Percentiles rank a stretch among this genome's conserved stretches.
These are phyloP conservation scores for Ectropis crepuscularia DNA, from an alignment of 2,888 invertebrate species.

Conservation along the genomic window DNA sequence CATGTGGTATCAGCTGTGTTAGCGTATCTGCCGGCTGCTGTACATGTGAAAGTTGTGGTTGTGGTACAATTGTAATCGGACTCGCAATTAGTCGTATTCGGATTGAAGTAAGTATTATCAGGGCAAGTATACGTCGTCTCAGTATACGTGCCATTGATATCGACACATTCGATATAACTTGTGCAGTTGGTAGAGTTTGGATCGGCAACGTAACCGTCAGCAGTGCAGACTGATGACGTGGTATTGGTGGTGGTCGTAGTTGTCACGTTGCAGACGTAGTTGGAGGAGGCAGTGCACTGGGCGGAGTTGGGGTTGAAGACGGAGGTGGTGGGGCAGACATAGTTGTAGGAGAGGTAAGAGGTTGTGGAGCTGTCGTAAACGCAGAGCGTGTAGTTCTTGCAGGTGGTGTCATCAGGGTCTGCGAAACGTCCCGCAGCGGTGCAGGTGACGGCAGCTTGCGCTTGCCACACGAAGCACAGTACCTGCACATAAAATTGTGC, in stretches of 20 bases:
- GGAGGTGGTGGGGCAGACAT: slow-evolving; percentile 72
- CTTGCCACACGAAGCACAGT: slow-evolving; percentile 51
- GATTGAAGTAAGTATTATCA: slow-evolving; percentile 60
- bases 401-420: slow-evolving; percentile 67
- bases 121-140: slow-evolving; percentile 66
- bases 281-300: slow-evolving; percentile 61
- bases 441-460: slow-evolving; percentile 61
- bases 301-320: slow-evolving; percentile 66
- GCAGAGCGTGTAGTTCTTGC: slow-evolving; percentile 74
- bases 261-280: slow-evolving; percentile 62
- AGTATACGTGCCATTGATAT: slow-evolving; percentile 56
- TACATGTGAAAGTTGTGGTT: slow-evolving; percentile 58
- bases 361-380: slow-evolving; percentile 51
- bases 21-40: slow-evolving; percentile 68
- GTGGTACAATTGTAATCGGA: slow-evolving; percentile 59
- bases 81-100: slow-evolving; percentile 68
- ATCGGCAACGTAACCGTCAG: slow-evolving; percentile 65
- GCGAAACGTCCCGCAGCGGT: slow-evolving; percentile 64
- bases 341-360: slow-evolving; percentile 62
- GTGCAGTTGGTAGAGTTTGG: slow-evolving; percentile 63
- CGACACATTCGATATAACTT: slow-evolving; percentile 66
- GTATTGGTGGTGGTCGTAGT: slow-evolving; percentile 40
- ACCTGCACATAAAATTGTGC: slow-evolving; percentile 40
- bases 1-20: slow-evolving; percentile 70
- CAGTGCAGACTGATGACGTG: slow-evolving; percentile 57